Evolutionary conservation across 2,888 invertebrate species (phyloP), one percentile per base, ranked within the genome.

Genomic region (Chloroclystis v-ata): DNA sequence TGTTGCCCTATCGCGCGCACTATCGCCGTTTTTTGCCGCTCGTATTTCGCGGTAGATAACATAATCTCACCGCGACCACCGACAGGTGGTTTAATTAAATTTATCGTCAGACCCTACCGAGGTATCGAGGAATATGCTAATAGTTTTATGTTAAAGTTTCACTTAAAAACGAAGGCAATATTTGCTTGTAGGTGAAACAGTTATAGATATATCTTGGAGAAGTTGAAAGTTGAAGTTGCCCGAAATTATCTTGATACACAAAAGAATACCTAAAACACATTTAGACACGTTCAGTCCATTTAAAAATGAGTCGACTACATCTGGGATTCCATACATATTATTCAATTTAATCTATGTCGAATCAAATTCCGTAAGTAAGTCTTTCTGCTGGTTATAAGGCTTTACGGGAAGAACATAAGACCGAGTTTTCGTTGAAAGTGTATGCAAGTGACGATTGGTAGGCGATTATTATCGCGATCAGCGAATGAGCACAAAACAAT

Each of bases 21-120:
- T 6, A 47, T 49, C 48, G 54, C 16, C n/a, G 54, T 60, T 65
- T 69, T 38, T 30, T 50, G 47, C 55, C 50, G 53, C 60, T 58
- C 64, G 67, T 71, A 70, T 72, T 70, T 72, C 56, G 66, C 67
- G 44, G 57, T 47, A 69, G 73, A 78, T 77, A 78, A 72, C 69
- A 66, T 70, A 72, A 75, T 76, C 77, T 59, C 55, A 61, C 58
- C 52, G 60, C 58, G 58, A 55, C 53, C 37, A 47, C 47, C 53
- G 64, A 65, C 75, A 71, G 68, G 74, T 72, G 67, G 72, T 72
- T 75, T 80, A 78, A 81, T 79, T 81, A 78, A 77, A 79, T 77
- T 79, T 79, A 79, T 75, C 73, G 69, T 54, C 52, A 28, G 49
- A 58, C 57, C 57, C 65, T 35, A n/a, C 35, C 11, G 20, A 35